Evolutionary conservation across 2,797 vertebrate genomes (phyloP).

Genomic region (Leuciscus waleckii): DNA sequence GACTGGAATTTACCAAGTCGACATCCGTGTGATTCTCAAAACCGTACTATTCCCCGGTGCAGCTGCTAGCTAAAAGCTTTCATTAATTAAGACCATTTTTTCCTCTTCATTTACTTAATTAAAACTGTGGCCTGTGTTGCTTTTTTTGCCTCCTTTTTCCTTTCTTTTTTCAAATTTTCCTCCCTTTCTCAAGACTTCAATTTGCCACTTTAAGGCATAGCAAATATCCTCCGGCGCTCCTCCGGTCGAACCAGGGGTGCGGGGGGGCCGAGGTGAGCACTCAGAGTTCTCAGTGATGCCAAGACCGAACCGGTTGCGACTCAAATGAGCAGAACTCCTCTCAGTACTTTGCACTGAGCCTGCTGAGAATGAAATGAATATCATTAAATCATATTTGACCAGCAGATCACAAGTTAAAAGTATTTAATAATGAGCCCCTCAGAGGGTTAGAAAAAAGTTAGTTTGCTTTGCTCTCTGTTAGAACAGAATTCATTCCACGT

Average conservation of each 20-base stretch:
- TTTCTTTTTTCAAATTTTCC: slow-evolving; percentile 61
- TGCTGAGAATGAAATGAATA: slow-evolving; percentile 49
- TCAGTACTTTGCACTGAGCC: slow-evolving; percentile 23
- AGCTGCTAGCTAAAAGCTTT: slow-evolving; percentile 66
- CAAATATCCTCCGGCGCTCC: slow-evolving; percentile 33
- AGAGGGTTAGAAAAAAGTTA: slow-evolving; percentile 60
- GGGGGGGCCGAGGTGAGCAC: slow-evolving; percentile 29
- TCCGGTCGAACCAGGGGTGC: slow-evolving; percentile 20
- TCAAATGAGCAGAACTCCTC: slow-evolving; percentile 35
- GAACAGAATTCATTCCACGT: slow-evolving; percentile 60
- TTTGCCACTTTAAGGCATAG: slow-evolving; percentile 52
- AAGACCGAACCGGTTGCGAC: slow-evolving; percentile 44
- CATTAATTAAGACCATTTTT: slow-evolving; percentile 70
- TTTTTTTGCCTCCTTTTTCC: slow-evolving; percentile 64
- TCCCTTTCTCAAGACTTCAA: slow-evolving; percentile 61
- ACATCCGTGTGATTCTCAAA: slow-evolving; percentile 69
- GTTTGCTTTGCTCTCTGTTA: slow-evolving; percentile 56
- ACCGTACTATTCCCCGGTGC: slow-evolving; percentile 64
- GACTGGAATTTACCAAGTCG: slow-evolving; percentile 70
- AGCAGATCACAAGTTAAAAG: slow-evolving; percentile 61
- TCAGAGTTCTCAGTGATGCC: slow-evolving; percentile 46
- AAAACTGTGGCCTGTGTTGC: slow-evolving; percentile 72
- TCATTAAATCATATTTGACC: slow-evolving; percentile 63
- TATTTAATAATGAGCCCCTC: slow-evolving; percentile 66
- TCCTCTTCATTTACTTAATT: slow-evolving; percentile 74